phyloP scores from a whole-genome alignment of 2,797 vertebrate genomes.

The Simalia tracyae region DNA sequence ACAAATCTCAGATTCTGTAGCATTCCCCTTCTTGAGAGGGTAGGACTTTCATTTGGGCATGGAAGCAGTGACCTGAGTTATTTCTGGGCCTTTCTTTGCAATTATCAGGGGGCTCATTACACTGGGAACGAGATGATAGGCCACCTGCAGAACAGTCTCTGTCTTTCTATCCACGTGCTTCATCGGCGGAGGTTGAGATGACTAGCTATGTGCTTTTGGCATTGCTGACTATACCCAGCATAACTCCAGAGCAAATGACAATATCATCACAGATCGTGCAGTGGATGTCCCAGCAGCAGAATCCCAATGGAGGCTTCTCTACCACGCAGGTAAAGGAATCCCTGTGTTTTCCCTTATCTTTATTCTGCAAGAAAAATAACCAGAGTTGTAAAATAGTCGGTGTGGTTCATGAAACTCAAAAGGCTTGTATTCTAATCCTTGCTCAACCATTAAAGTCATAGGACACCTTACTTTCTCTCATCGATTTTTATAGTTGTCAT shows the following conservation, averaged over 20 bases:
- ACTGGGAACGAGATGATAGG: conserved; percentile 63
- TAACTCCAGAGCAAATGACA: conserved; percentile 67
- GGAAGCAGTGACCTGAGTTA: neutral
- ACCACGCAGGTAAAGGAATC: conserved; percentile 81
- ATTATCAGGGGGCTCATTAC: conserved; percentile 53
- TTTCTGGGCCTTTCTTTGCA: neutral
- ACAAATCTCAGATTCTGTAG: neutral
- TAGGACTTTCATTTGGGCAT: neutral
- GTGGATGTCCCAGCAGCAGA: conserved; percentile 84
- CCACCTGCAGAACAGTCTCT: conserved; percentile 11
- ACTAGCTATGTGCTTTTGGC: conserved; percentile 81
- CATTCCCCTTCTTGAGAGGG: too few relatives aligned
- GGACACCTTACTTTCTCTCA: too few relatives aligned
- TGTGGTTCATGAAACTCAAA: too few relatives aligned
- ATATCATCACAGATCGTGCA: conserved; percentile 74
- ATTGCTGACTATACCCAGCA: conserved; percentile 69
- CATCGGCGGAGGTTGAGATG: conserved; percentile 83
- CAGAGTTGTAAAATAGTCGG: too few relatives aligned
- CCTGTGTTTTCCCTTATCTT: neutral
- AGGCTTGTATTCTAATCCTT: too few relatives aligned
- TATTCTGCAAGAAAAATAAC: neutral
- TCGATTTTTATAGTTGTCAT: neutral
- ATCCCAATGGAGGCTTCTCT: conserved; percentile 83
- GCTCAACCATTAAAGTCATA: too few relatives aligned
- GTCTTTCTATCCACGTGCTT: conserved; percentile 54